phyloP scores from a whole-genome alignment of 2,888 invertebrate genomes.

The Teleiodes luculella region DNA sequence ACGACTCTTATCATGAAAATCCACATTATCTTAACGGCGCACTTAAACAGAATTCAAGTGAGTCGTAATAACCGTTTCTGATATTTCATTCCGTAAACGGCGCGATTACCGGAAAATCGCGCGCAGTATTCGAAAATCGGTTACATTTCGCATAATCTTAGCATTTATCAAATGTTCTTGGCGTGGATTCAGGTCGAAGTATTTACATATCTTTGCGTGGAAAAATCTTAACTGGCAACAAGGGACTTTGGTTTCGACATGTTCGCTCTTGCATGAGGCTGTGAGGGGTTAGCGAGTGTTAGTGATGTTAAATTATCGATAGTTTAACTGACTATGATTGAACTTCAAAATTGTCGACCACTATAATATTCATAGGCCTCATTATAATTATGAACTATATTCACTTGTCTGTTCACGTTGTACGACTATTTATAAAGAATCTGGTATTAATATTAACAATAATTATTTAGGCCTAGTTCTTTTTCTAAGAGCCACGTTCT shows the following conservation, averaged over 20 bases:
- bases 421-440: too few species aligned
- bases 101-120: conserved; percentile 2
- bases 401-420: too few species aligned
- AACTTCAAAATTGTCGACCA: too few species aligned
- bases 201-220: conserved; percentile 6
- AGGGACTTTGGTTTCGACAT: conserved; percentile 25
- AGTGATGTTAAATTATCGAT: too few species aligned
- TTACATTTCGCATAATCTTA: conserved; percentile 12
- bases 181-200: not conserved
- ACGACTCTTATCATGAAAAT: not conserved
- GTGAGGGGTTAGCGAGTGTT: conserved; percentile 20
- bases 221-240: conserved; percentile 14
- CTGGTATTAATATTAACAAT: too few species aligned
- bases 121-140: conserved; percentile 5
- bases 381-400: too few species aligned
- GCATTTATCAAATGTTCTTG: not conserved
- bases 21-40: not conserved
- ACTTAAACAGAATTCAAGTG: not conserved
- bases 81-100: conserved; percentile 2
- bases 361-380: too few species aligned
- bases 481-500: too few species aligned
- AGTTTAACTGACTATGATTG: too few species aligned
- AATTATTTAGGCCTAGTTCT: too few species aligned
- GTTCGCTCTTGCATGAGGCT: conserved; percentile 26
- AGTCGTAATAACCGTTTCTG: not conserved